Percentiles rank a stretch among this genome's conserved stretches.
Conservation (phyloP, 2,797 vertebrate species). For the Meriones psammophilus region DNA sequence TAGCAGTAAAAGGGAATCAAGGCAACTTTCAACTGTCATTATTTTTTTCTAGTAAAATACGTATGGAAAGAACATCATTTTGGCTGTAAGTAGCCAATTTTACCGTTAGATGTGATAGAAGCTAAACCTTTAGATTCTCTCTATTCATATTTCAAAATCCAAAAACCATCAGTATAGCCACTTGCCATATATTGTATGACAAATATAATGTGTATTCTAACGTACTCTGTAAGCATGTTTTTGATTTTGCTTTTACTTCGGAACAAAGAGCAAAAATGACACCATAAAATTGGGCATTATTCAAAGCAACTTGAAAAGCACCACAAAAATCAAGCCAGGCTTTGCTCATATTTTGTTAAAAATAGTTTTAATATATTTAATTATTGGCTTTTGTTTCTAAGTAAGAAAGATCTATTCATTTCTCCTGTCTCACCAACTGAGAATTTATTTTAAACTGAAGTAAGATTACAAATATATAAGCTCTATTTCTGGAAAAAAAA, state of each 20-base stretch:
- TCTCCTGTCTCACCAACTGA: slow-evolving; percentile 27
- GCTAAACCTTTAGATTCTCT: slow-evolving; percentile 14
- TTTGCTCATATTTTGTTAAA: slow-evolving; percentile 38
- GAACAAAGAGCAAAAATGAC: not conserved
- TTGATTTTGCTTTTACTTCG: slow-evolving; percentile 28
- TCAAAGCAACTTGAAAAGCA: not conserved
- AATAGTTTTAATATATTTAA: slow-evolving; percentile 67
- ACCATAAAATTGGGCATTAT: not conserved
- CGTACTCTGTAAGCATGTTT: slow-evolving; percentile 16
- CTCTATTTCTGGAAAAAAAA: slow-evolving; percentile 58
- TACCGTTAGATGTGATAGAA: not conserved
- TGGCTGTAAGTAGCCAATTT: not conserved
- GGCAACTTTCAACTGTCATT: not conserved
- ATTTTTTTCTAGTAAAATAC: not conserved
- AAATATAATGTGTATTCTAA: not conserved
- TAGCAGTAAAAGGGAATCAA: not conserved
- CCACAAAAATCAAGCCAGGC: not conserved
- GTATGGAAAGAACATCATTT: not conserved
- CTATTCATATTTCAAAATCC: slow-evolving; percentile 31
- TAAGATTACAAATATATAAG: slow-evolving; percentile 79
- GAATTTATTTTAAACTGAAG: slow-evolving; percentile 77
- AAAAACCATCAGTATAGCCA: slow-evolving; percentile 8
- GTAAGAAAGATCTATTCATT: slow-evolving; percentile 47
- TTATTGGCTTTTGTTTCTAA: slow-evolving; percentile 33
- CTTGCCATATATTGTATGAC: not conserved